These are phyloP conservation scores for Lasioglossum malachurum DNA, from an alignment of 2,888 invertebrate species.

Conservation along the genomic window DNA sequence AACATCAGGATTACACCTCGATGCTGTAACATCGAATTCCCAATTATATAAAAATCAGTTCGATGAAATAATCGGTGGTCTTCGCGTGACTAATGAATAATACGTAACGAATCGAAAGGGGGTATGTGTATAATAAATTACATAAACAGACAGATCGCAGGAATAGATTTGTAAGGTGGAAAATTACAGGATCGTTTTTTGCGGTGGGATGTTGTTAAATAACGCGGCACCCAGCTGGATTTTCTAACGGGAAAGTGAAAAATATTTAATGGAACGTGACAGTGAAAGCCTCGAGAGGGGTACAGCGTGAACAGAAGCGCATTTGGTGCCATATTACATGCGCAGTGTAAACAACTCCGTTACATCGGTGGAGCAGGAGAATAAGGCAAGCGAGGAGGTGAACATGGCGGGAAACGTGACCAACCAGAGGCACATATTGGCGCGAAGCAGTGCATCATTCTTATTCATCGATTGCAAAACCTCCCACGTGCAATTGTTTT, in stretches of 20 bases:
- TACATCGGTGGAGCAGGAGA: slow-evolving; percentile 83
- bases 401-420: slow-evolving; percentile 82
- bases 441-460: slow-evolving; percentile 77
- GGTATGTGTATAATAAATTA: neutral
- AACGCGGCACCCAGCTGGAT: neutral
- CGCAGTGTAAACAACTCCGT: slow-evolving; percentile 85
- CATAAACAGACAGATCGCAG: neutral
- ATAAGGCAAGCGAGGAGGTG: slow-evolving; percentile 80
- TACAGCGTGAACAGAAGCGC: slow-evolving; percentile 36
- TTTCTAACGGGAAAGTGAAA: neutral
- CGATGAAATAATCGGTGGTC: neutral
- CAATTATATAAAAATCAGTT: neutral
- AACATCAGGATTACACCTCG: neutral
- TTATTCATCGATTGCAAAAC: neutral
- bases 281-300: neutral
- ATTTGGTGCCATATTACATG: slow-evolving; percentile 82
- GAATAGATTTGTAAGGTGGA: neutral
- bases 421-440: slow-evolving; percentile 82
- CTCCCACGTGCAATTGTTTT: no score
- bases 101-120: neutral
- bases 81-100: neutral
- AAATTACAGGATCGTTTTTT: neutral
- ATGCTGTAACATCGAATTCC: neutral
- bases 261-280: neutral
- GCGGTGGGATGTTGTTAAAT: neutral